A percentile compares a stretch with the other conserved stretches of the same genome.
phyloP scores from a whole-genome alignment of 2,797 vertebrate species.

The Takifugu rubripes region DNA sequence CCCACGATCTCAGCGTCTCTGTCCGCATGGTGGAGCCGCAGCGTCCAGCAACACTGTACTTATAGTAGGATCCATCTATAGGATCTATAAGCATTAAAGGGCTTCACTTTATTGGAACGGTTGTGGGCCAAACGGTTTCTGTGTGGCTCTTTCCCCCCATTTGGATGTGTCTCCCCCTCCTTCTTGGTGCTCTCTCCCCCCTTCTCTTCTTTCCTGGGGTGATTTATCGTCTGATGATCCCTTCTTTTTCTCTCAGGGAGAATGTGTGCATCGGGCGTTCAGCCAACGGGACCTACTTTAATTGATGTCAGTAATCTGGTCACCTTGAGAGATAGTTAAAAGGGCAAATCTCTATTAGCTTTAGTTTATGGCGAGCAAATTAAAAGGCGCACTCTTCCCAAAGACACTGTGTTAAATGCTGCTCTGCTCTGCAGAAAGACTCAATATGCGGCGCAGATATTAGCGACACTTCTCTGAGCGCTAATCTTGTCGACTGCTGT shows the following conservation, averaged over 20 bases:
- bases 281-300: conserved; percentile 66
- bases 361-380: conserved; percentile 67
- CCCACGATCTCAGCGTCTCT: conserved; percentile 11
- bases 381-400: conserved; percentile 30
- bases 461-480: conserved; percentile 32
- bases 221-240: conserved; percentile 63
- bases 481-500: conserved; percentile 56
- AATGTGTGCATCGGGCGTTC: conserved; percentile 58
- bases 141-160: conserved; percentile 19
- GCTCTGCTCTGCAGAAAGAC: conserved; percentile 15
- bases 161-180: conserved; percentile 13
- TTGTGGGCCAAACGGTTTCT: conserved; percentile 33
- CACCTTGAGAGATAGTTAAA: conserved; percentile 75
- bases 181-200: conserved; percentile 4
- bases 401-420: conserved; percentile 30
- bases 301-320: conserved; percentile 76
- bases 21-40: conserved; percentile 41
- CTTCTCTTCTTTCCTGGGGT: conserved; percentile 33
- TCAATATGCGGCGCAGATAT: conserved; percentile 45
- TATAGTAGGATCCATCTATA: conserved; percentile 35
- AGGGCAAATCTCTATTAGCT: conserved; percentile 73
- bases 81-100: conserved; percentile 34
- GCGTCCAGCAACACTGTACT: conserved; percentile 30
- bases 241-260: conserved; percentile 52
- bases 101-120: conserved; percentile 43